These are phyloP conservation scores for Petromus typicus DNA, from an alignment of 2,113 vertebrate species.

Conservation along the genomic window DNA sequence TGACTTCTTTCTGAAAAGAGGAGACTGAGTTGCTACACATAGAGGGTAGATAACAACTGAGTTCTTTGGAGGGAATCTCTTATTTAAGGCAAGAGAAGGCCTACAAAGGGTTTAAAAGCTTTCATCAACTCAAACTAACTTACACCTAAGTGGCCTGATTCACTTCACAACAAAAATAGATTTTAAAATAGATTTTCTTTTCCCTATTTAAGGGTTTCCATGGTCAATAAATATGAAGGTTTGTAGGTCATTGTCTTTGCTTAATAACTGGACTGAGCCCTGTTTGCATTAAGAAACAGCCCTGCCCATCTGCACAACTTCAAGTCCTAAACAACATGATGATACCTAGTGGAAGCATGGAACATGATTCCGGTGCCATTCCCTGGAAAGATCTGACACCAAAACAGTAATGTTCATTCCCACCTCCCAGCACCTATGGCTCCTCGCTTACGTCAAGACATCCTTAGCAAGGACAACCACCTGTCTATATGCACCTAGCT, in stretches of 20 bases:
- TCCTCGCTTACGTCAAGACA: too few relatives aligned
- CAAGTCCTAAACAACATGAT: not conserved
- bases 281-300: accelerated
- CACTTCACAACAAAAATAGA: not conserved
- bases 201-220: not conserved
- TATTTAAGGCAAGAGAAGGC: not conserved
- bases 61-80: not conserved
- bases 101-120: not conserved
- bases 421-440: accelerated
- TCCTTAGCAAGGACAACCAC: not conserved
- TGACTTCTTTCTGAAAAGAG: not conserved
- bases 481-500: too few relatives aligned
- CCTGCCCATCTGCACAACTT: not conserved
- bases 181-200: not conserved
- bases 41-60: not conserved
- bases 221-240: not conserved
- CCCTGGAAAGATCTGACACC: not conserved
- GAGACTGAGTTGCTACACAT: not conserved
- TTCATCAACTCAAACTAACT: not conserved
- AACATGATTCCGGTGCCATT: not conserved
- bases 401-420: not conserved
- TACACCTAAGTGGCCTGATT: not conserved
- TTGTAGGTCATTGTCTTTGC: not conserved
- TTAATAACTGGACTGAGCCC: not conserved
- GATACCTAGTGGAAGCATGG: accelerated